Percentiles rank a stretch among this genome's conserved stretches.
These are phyloP conservation scores for Beroe forskalii DNA, from an alignment of 37 sponge, comb jelly and placozoan genomes.

Conservation along the genomic window DNA sequence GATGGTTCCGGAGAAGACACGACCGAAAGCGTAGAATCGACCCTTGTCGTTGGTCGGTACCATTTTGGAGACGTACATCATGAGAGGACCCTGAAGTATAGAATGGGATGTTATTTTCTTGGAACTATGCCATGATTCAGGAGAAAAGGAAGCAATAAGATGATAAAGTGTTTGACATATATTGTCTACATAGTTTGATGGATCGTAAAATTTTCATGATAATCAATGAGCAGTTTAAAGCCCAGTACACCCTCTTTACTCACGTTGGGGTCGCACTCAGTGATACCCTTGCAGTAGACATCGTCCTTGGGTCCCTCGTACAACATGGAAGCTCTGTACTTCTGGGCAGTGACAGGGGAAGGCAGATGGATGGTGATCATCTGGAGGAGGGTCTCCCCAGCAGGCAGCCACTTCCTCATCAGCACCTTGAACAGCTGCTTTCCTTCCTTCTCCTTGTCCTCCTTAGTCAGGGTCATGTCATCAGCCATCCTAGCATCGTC, in stretches of 20 bases:
- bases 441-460: conserved; percentile 67
- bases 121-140: no score
- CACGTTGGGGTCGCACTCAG: conserved; percentile 91
- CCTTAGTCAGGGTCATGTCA: neutral
- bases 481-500: neutral
- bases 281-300: conserved; percentile 83
- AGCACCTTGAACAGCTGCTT: conserved; percentile 75
- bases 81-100: conserved; percentile 89
- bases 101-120: no score
- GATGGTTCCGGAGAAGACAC: conserved; percentile 96
- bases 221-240: no score
- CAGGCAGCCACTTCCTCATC: conserved; percentile 91
- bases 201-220: no score
- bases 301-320: conserved; percentile 99
- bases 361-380: conserved; percentile 99
- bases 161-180: no score
- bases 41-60: conserved; percentile 98
- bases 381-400: conserved; percentile 90
- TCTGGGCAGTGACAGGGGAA: conserved; percentile 96
- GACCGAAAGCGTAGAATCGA: conserved; percentile 99
- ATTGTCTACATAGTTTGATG: no score
- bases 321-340: conserved; percentile 93
- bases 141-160: no score
- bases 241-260: no score
- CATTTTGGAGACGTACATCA: conserved; percentile 98